Base-by-base conservation (phyloP, 2,888 invertebrate genomes). In the Ornithoptera alexandrae region DNA sequence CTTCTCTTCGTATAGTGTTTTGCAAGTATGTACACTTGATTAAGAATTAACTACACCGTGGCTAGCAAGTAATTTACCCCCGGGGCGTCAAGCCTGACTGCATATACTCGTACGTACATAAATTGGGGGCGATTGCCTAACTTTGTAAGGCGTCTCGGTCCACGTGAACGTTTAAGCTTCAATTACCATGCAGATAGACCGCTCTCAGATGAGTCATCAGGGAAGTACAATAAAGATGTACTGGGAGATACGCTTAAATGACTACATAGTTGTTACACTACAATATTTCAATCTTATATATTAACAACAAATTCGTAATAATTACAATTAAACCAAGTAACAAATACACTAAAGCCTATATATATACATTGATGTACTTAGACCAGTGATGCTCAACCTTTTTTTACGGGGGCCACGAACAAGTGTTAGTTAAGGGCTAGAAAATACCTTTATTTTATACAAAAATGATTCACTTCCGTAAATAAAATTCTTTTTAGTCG, bases 131-230 rank as follows among this genome's bases (percentile, higher is more conserved):
- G 60, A 66, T 67, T 67, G 57, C 63, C 56, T 71, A 70, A 67
- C 62, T 72, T 66, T 39, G 67, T 56, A 20, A 20, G 61, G 53
- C 24, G 59, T 65, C 53, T 65, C 46, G n/a, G 59, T 17, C 58
- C 60, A 67, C 62, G 62, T 59, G 67, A 42, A 65, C 72, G 69
- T 62, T 72, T 72, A 71, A 73, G 66, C 72, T 60, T 62, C 70
- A 72, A 74, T 74, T 72, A 70, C 62, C 61, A 70, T 62, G 71
- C 65, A 64, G 70, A 67, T 67, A 61, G 50, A 67, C 69, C 67
- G 56, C 46, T 70, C 65, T 65, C 62, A 50, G 67, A 67, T 58
- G 64, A 62, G 60, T 68, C 67, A 71, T n/a, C 61, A 56, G 56
- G 20, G 57, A 39, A 65, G 65, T 17, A 20, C 20, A 3, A 15